Percentiles rank a stretch among this genome's conserved stretches.
phyloP scores from a whole-genome alignment of 1,140 invertebrate genomes.

The Metopolophium dirhodum region DNA sequence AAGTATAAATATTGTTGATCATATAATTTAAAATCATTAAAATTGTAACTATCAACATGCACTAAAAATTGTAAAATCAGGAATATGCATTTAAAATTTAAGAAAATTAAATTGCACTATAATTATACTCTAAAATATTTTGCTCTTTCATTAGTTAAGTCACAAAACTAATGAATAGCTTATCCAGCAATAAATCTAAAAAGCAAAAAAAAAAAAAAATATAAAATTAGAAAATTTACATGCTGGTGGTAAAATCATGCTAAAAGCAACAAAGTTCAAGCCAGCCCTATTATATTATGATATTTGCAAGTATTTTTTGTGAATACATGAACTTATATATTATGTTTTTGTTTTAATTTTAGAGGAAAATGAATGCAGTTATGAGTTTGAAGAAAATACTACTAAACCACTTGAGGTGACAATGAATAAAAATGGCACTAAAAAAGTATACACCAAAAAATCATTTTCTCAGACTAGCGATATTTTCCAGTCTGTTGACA shows the following conservation, averaged over 20 bases:
- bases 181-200: neutral
- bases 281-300: neutral
- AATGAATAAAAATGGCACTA: neutral
- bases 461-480: neutral
- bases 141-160: neutral
- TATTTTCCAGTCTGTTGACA: neutral
- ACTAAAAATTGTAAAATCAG: neutral
- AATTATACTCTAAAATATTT: neutral
- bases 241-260: neutral
- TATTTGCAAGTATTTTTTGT: neutral
- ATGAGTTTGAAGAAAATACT: neutral
- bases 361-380: neutral
- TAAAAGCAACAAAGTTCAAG: neutral
- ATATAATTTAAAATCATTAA: too few species aligned
- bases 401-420: neutral
- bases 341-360: neutral
- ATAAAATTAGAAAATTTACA: neutral
- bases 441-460: conserved; percentile 28
- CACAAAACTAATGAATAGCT: neutral
- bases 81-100: too few species aligned
- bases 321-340: neutral
- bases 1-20: neutral
- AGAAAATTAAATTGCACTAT: too few species aligned
- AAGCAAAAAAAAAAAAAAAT: neutral
- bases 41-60: neutral